Evolutionary conservation across 2,113 vertebrate genomes (phyloP), one percentile per base, ranked within the genome.

Genomic region (Thamnophis sirtalis): DNA sequence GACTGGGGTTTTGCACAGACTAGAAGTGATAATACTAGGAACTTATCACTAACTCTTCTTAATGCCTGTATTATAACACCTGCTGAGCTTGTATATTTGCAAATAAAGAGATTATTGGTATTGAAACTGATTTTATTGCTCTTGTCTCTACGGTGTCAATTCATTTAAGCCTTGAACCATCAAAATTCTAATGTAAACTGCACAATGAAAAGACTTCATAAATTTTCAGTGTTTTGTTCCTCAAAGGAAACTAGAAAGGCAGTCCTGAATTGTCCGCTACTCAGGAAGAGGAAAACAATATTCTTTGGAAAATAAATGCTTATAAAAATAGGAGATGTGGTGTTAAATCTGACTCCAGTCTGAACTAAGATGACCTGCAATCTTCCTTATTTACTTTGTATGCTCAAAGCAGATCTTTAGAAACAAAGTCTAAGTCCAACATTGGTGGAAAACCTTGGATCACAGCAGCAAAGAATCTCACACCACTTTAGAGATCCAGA

Each of bases 71-170:
- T 50, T 86, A 22, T 6, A 43, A 60, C 7, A 86, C 80, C 87
- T 86, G 55, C 80, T 86, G n/a, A 53, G 28, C 55, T 24, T 43
- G 88, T 92, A 63, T 19, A 53, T 85, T 43, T 84, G 6, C 87
- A 92, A 38, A 85, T 26, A 63, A 91, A 91, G n/a, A 89, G 68
- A 58, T 85, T 51, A 84, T 86, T 58, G 73, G 54, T 50, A 89
- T 21, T 28, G 9, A 84, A 50, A 28, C 15, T 60, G 8, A 26
- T 13, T 89, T 84, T 89, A 24, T 43, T 43, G 28, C 13, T 10
- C 8, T 33, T 85, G 49, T 51, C 33, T 15, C 2, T 28, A 50
- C 8, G 55, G 2, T 43, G 15, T 49, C 9, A 10, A 88, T 48
- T 85, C 21, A 10, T 33, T 60, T 85, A 26, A 58, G 10, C 26